Conservation (phyloP, 2,797 vertebrate species). For the Labeo calbasu region DNA sequence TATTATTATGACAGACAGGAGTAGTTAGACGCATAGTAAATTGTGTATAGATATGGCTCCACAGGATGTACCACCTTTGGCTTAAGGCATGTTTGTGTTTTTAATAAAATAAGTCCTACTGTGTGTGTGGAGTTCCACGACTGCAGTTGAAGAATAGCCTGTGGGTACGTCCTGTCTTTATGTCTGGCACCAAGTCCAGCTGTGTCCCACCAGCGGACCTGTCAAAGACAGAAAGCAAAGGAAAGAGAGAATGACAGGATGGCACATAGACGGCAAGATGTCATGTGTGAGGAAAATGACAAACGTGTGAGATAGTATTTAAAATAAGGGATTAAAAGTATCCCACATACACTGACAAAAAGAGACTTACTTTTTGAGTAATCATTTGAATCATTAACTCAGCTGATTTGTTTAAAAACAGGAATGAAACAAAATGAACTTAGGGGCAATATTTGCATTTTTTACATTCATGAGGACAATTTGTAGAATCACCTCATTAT, state of each 20-base stretch:
- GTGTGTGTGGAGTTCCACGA: conserved; percentile 12
- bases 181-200: conserved; percentile 55
- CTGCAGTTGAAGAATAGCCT: conserved; percentile 13
- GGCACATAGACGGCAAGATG: not conserved
- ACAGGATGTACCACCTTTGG: not conserved
- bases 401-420: not conserved
- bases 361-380: not conserved
- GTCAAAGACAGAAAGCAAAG: conserved; percentile 17
- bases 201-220: conserved; percentile 51
- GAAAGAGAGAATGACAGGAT: not conserved
- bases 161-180: conserved; percentile 5
- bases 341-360: no score
- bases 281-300: conserved; percentile 13
- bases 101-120: conserved; percentile 22
- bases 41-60: not conserved
- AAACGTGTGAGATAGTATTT: not conserved
- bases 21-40: not conserved
- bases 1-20: not conserved
- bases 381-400: not conserved
- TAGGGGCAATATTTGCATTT: no score
- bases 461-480: no score
- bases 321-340: not conserved
- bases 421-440: no score
- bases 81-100: conserved; percentile 19
- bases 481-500: no score